Evolutionary conservation across 2,797 vertebrate genomes (phyloP).

Genomic region (Tolypeutes matacus): DNA sequence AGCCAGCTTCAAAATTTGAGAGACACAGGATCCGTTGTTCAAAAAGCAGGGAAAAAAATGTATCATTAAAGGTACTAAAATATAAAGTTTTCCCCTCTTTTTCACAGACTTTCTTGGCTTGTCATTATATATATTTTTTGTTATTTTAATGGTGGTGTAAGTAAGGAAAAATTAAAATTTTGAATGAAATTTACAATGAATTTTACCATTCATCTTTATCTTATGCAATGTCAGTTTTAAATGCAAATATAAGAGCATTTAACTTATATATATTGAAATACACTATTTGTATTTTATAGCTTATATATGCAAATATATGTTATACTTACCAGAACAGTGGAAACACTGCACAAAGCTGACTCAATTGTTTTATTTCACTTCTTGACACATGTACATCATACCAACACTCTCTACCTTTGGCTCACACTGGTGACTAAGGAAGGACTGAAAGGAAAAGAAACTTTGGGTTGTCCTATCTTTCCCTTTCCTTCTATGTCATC

Average conservation of each 20-base stretch:
- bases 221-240: not conserved
- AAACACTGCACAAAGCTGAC: not conserved
- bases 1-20: not conserved
- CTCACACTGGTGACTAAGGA: not conserved
- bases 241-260: not conserved
- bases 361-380: not conserved
- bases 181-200: not conserved
- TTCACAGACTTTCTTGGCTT: not conserved
- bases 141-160: constrained; percentile 18
- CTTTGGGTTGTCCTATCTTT: not conserved
- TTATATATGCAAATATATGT: not conserved
- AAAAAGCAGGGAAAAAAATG: not conserved
- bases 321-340: not conserved
- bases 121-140: not conserved
- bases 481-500: not conserved
- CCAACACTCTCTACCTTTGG: not conserved
- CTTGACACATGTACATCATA: not conserved
- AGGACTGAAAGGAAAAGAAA: not conserved
- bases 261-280: not conserved
- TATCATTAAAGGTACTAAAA: not conserved
- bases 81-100: not conserved
- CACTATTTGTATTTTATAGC: not conserved
- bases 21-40: not conserved
- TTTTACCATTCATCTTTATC: not conserved
- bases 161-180: constrained; percentile 4